Base-by-base conservation (phyloP, 2,797 vertebrate genomes). In the Stomatorhinus walkeri region DNA sequence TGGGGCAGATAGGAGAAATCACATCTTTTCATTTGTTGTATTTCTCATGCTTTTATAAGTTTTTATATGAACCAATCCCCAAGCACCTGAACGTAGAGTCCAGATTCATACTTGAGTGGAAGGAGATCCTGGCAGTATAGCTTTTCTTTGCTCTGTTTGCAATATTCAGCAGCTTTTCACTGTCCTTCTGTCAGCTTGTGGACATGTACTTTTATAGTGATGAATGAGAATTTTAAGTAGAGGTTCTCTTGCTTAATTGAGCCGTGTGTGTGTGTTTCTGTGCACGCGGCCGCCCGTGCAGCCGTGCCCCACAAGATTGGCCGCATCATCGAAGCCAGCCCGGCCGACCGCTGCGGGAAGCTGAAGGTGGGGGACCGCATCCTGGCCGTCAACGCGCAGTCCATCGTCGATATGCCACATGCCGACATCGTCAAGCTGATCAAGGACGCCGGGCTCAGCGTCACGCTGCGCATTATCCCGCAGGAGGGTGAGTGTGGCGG, bases 401-500 rank as follows among this genome's bases (percentile, higher is more conserved):
- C 98, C 92, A 99, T 99, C 92, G 96, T 99, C 93, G 98, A 94
- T 95, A 99, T 99, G 98, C 97, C 98, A 88, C 98, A 99, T 89
- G 98, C 97, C 16, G 98, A 99, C 95, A 99, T 99, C 91, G 98
- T 99, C 89, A 99, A 99, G 94, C 97, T 99, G 93, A 99, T 99
- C 96, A 99, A 99, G 95, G 98, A 99, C 64, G 98, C 98, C 0
- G 98, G 98, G 89, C 97, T 99, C 91, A 98, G 96, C 76, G 98
- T 99, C 93, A 98, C 97, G 87, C 97, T 99, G 94, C 97, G 96
- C 94, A 97, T 99, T 95, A 96, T 99, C 92, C 97, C 98, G 91
- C 98, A 99, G 95, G 98, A 99, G 94, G 98, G 98, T 99, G 95
- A 97, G 97, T 92, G 81, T 52, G 19, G 56, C 22, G 10, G 2